Percentiles rank a stretch among this genome's conserved stretches.
These are phyloP conservation scores for Thalassaphorura encarpata DNA, from an alignment of 1,140 invertebrate genomes.

Conservation along the genomic window DNA sequence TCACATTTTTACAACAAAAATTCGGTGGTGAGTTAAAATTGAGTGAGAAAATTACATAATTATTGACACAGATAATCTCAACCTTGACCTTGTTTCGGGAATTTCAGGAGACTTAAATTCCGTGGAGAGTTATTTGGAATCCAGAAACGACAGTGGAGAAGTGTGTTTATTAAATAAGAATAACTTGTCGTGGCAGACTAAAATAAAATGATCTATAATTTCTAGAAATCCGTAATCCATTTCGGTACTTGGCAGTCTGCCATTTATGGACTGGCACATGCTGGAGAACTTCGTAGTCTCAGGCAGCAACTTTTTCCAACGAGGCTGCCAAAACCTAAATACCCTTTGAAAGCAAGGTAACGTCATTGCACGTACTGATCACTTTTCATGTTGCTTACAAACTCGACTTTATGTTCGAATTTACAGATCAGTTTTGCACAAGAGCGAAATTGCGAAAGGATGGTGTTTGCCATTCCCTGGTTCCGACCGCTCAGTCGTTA, in stretches of 20 bases:
- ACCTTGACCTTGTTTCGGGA: constrained; percentile 11
- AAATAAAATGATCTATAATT: no score
- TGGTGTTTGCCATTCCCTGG: constrained; percentile 68
- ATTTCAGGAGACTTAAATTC: constrained; percentile 56
- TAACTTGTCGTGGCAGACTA: not conserved
- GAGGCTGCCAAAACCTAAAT: constrained; percentile 49
- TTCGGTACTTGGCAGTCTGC: constrained; percentile 77
- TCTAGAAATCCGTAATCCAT: constrained; percentile 45
- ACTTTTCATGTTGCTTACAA: not conserved
- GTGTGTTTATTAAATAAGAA: constrained; percentile 1
- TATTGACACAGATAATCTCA: not conserved
- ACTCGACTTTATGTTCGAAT: no score
- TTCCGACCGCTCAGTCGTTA: constrained; percentile 65
- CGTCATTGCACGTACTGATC: not conserved
- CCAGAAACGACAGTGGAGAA: not conserved
- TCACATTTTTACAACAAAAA: constrained; percentile 58
- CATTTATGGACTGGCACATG: constrained; percentile 57
- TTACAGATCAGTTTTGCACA: constrained; percentile 4
- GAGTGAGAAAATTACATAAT: not conserved
- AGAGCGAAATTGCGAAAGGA: constrained; percentile 33
- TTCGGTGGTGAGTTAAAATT: constrained; percentile 50
- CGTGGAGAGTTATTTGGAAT: constrained; percentile 58
- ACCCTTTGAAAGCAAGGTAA: constrained; percentile 21
- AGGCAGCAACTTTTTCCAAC: constrained; percentile 54
- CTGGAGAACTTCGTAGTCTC: constrained; percentile 49